Conservation (phyloP, 2,888 invertebrate genomes). For the Eremobia ochroleuca region DNA sequence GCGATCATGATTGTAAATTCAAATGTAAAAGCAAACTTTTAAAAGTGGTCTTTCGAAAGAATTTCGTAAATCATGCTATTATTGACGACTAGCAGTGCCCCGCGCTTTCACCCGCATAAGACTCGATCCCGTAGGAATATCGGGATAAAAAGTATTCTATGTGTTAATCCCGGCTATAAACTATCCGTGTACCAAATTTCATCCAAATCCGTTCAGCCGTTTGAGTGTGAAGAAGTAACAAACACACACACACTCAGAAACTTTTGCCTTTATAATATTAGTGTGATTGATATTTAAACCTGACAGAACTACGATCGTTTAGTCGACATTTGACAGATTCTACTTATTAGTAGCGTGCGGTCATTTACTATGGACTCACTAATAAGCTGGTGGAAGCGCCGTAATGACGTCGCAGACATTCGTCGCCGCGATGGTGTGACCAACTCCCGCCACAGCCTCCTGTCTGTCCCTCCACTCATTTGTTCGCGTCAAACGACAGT, state of each 20-base stretch:
- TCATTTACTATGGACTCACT: constrained; percentile 62
- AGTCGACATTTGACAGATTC: too few species aligned
- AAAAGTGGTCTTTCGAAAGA: constrained; percentile 18
- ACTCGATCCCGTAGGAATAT: too few species aligned
- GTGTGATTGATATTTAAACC: constrained; percentile 57
- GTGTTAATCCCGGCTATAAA: too few species aligned
- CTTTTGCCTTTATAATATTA: too few species aligned
- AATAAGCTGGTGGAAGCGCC: constrained; percentile 58
- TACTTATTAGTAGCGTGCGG: constrained; percentile 55
- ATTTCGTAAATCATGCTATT: constrained; percentile 31
- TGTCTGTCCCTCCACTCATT: constrained; percentile 73
- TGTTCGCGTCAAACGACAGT: constrained; percentile 74
- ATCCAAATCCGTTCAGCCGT: too few species aligned
- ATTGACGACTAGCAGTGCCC: too few species aligned
- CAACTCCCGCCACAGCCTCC: constrained; percentile 66
- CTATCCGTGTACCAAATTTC: too few species aligned
- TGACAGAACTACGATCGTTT: constrained; percentile 65
- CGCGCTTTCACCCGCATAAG: too few species aligned
- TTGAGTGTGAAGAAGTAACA: too few species aligned
- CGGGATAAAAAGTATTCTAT: too few species aligned
- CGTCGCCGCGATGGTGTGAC: constrained; percentile 67
- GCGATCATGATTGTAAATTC: background rate
- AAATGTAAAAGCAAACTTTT: constrained; percentile 18
- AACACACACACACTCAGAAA: too few species aligned
- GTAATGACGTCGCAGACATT: constrained; percentile 63